Percentiles rank a stretch among this genome's conserved stretches.
These are phyloP conservation scores for Seladonia tumulorum DNA, from an alignment of 2,888 invertebrate species.

Conservation along the genomic window DNA sequence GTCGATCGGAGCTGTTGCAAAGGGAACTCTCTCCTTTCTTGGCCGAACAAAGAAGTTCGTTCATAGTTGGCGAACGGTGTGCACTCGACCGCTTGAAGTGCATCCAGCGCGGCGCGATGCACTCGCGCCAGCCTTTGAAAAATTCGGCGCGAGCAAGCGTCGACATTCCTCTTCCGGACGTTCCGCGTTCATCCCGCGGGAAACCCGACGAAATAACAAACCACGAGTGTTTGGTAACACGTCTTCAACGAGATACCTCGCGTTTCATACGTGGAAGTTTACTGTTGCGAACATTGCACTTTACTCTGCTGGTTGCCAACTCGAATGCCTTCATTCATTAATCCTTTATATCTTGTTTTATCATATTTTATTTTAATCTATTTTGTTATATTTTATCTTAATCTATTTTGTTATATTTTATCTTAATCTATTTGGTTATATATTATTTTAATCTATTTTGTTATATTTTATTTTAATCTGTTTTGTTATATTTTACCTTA, in stretches of 20 bases:
- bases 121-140: not conserved
- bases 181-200: not conserved
- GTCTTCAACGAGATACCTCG: not conserved
- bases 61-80: conserved; percentile 40
- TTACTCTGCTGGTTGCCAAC: not conserved
- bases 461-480: no score
- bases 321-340: not conserved
- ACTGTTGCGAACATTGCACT: not conserved
- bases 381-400: no score
- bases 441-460: no score
- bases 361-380: no score
- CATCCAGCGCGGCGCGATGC: not conserved
- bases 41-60: conserved; percentile 51
- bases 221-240: not conserved
- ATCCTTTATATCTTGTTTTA: no score
- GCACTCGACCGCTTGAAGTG: not conserved
- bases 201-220: not conserved
- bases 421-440: no score
- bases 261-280: conserved; percentile 1
- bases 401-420: no score
- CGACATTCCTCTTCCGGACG: conserved; percentile 2
- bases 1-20: conserved; percentile 22
- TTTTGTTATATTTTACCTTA: no score
- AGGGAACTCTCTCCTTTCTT: conserved; percentile 23
- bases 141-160: not conserved